Conservation (phyloP, 2,888 invertebrate species). For the Anarsia innoxiella region DNA sequence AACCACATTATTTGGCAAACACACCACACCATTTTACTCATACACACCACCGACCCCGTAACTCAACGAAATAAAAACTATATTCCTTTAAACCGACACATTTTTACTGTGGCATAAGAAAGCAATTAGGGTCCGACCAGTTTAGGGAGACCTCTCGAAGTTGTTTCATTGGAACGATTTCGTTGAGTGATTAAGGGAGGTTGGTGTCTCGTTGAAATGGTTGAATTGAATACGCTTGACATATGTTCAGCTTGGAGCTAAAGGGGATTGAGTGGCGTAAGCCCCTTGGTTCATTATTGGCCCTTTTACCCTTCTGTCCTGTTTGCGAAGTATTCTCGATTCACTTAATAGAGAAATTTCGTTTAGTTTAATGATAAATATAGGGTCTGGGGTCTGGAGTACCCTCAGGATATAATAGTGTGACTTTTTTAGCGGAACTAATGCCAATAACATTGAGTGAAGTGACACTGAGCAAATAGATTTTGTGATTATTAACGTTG, state of each 20-base stretch:
- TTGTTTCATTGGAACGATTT: slow-evolving; percentile 11
- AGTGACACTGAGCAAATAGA: slow-evolving; percentile 6
- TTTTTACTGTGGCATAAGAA: slow-evolving; percentile 40
- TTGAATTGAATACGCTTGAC: slow-evolving; percentile 43
- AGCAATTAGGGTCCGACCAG: slow-evolving; percentile 52
- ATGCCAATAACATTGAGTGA: slow-evolving; percentile 4
- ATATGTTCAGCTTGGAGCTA: slow-evolving; percentile 57
- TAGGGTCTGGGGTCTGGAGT: neutral
- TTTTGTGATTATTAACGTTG: slow-evolving; percentile 2
- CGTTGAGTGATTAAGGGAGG: neutral
- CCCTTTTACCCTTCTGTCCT: slow-evolving; percentile 37
- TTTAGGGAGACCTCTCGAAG: slow-evolving; percentile 29
- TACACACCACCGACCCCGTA: slow-evolving; percentile 16
- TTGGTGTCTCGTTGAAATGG: slow-evolving; percentile 26
- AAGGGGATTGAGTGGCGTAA: slow-evolving; percentile 64
- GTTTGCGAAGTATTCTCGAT: slow-evolving; percentile 55
- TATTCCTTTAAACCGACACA: slow-evolving; percentile 24
- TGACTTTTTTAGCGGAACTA: slow-evolving; percentile 9
- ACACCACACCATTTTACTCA: slow-evolving; percentile 19
- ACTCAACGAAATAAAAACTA: slow-evolving; percentile 23
- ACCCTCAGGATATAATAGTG: slow-evolving; percentile 7
- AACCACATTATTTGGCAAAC: slow-evolving; percentile 39
- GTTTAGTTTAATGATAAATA: slow-evolving; percentile 19
- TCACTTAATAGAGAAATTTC: slow-evolving; percentile 39
- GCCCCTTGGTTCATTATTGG: slow-evolving; percentile 66